Evolutionary conservation across 2,797 vertebrate species (phyloP).

Genomic region (Jordanella pulchra): DNA sequence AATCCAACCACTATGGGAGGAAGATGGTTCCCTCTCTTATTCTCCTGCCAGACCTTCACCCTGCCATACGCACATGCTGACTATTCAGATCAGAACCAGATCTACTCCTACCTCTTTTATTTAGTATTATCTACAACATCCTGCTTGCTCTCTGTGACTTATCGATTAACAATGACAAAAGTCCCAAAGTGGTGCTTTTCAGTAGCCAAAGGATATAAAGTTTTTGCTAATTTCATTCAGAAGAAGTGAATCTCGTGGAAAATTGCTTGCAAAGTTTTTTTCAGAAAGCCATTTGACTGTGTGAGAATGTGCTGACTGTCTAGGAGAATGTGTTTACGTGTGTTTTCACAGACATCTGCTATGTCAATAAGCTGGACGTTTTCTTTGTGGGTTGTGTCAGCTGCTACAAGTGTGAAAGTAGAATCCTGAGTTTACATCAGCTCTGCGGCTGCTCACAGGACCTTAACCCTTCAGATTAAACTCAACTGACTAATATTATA

Average conservation of each 20-base stretch:
- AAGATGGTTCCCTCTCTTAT: constrained; percentile 40
- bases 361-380: constrained; percentile 62
- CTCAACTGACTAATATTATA: neutral
- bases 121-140: constrained; percentile 30
- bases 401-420: constrained; percentile 52
- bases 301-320: constrained; percentile 25
- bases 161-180: neutral
- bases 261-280: constrained; percentile 8
- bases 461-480: constrained; percentile 35
- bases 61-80: constrained; percentile 47
- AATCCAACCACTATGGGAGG: constrained; percentile 36
- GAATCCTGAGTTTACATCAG: constrained; percentile 58
- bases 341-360: constrained; percentile 68
- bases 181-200: constrained; percentile 4
- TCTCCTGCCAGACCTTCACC: constrained; percentile 57
- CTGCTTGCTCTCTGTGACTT: constrained; percentile 9
- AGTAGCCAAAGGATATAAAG: constrained; percentile 1
- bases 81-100: constrained; percentile 53
- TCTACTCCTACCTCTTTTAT: constrained; percentile 27
- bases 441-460: constrained; percentile 37
- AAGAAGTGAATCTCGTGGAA: constrained; percentile 20
- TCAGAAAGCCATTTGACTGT: constrained; percentile 9
- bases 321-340: constrained; percentile 42
- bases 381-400: constrained; percentile 64
- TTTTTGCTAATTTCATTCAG: neutral